These are phyloP conservation scores for Asteroscopus sphinx DNA, from an alignment of 2,888 invertebrate species.

Conservation along the genomic window DNA sequence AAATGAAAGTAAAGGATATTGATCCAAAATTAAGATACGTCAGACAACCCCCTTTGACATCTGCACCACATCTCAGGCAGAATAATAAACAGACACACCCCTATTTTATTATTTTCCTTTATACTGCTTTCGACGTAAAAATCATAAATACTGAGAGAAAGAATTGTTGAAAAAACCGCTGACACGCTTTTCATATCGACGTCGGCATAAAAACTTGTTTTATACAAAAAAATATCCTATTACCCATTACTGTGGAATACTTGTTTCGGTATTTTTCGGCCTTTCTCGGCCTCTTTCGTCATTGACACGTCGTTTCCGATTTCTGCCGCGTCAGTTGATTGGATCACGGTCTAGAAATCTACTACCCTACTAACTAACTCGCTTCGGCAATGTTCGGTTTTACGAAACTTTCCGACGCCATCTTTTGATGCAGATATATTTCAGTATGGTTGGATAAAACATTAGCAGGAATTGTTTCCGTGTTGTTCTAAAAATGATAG, in stretches of 20 bases:
- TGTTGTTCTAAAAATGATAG: constrained; percentile 29
- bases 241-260: constrained; percentile 34
- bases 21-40: constrained; percentile 11
- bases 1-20: neutral
- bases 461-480: constrained; percentile 29
- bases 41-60: neutral
- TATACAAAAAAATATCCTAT: constrained; percentile 48
- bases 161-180: constrained; percentile 41
- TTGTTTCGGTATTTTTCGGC: constrained; percentile 44
- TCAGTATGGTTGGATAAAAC: constrained; percentile 31
- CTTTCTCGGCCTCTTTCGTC: constrained; percentile 40
- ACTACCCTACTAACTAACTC: constrained; percentile 20
- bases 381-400: constrained; percentile 27
- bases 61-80: constrained; percentile 19
- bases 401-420: constrained; percentile 39
- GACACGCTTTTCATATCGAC: constrained; percentile 48
- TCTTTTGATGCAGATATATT: constrained; percentile 32
- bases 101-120: constrained; percentile 23
- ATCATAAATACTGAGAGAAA: constrained; percentile 36
- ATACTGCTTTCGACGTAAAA: constrained; percentile 16
- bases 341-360: constrained; percentile 38
- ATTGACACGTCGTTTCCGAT: constrained; percentile 44
- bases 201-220: constrained; percentile 46
- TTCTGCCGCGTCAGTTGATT: constrained; percentile 48
- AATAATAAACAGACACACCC: constrained; percentile 35